Evolutionary conservation across 2,113 vertebrate species (phyloP).

Genomic region (Oreochromis tanganicae): DNA sequence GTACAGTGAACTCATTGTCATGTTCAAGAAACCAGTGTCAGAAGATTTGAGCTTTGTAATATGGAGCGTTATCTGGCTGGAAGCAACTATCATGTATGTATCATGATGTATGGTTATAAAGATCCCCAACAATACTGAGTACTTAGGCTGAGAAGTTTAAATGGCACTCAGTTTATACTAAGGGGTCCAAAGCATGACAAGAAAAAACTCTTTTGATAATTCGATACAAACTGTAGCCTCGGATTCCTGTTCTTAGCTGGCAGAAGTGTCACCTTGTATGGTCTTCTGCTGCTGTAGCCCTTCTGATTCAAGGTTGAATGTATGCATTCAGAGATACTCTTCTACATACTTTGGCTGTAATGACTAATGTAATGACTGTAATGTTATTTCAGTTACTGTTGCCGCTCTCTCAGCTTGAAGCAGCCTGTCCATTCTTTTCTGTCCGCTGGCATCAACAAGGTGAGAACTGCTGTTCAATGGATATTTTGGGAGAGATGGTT

Average conservation of each 20-base stretch:
- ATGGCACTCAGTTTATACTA: not conserved
- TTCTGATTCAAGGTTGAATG: not conserved
- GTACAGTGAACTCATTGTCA: not conserved
- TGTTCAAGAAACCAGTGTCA: not conserved
- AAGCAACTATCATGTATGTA: not conserved
- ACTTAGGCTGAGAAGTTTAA: not conserved
- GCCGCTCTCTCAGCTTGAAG: not conserved
- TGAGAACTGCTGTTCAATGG: not conserved
- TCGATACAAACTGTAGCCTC: not conserved
- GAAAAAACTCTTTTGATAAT: not conserved
- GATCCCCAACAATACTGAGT: not conserved
- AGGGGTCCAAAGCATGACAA: not conserved
- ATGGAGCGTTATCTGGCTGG: not conserved
- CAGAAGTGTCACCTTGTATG: not conserved
- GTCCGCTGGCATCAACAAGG: not conserved
- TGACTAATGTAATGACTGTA: not conserved
- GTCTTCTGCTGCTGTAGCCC: not conserved
- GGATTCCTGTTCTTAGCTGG: not conserved
- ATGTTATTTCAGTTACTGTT: not conserved
- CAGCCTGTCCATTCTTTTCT: not conserved
- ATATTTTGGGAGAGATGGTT: not conserved
- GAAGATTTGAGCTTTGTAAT: not conserved
- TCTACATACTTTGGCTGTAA: not conserved
- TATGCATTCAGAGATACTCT: not conserved
- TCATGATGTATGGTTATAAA: not conserved